Base-by-base conservation (phyloP, 2,113 vertebrate species). In the Rhynchomys soricoides region DNA sequence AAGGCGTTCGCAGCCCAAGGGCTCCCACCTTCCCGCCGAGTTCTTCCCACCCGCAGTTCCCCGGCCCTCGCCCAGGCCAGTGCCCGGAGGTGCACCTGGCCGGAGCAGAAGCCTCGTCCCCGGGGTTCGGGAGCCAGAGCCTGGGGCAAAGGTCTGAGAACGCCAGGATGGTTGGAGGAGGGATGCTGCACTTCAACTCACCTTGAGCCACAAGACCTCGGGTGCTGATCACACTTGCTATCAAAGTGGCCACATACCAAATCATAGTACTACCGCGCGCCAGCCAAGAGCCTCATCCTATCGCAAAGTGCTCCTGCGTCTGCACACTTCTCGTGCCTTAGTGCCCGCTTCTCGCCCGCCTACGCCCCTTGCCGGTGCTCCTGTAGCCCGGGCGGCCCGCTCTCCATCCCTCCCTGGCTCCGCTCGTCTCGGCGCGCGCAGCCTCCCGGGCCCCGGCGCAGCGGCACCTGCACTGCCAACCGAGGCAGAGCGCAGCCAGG, bases 161-260 rank as follows among this genome's bases (percentile, higher is more conserved):
- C 48, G n/a, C 59, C 50, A 2, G 45, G 68, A 88, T 74, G 73
- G 55, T 50, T 88, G 96, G 68, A 85, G 92, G 68, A 85, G 93
- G 96, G 92, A 97, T 73, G 82, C 98, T 98, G 98, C 98, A 99
- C 99, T 99, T 99, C 98, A 98, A 99, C 99, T 99, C 99, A 99
- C 99, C 99, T 99, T 99, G 99, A 99, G 99, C 99, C 98, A 99
- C 99, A 97, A 99, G 99, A 99, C 99, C 99, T 99, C 99, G 96
- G 99, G 99, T 99, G 99, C 99, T 98, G 99, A 99, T 99, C 98
- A 99, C 99, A 99, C 99, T 99, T 99, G 99, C 99, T 99, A 99
- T 99, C 99, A 99, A 99, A 99, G 99, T 99, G 99, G 99, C 99
- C 99, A 99, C 99, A 99, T 99, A 99, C 99, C 99, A 99, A 98